Evolutionary conservation across 2,888 invertebrate species (phyloP).

Genomic region (Xylota sylvarum): DNA sequence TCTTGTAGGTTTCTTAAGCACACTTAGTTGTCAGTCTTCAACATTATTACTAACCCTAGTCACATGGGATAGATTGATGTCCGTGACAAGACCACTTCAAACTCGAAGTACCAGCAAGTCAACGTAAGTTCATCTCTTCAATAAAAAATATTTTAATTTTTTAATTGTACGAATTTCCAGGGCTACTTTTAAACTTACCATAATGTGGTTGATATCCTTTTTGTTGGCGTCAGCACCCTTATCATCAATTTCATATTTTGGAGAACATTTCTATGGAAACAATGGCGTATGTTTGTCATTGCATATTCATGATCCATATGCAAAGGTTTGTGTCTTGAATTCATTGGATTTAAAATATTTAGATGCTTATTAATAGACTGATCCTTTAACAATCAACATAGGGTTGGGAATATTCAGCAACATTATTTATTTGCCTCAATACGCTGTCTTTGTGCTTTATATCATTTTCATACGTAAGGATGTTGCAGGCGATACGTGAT

Average conservation of each 20-base stretch:
- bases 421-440: constrained; percentile 87
- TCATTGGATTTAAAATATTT: constrained; percentile 5
- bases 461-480: constrained; percentile 86
- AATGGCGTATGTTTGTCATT: constrained; percentile 87
- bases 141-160: background rate
- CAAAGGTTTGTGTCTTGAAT: constrained; percentile 83
- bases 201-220: constrained; percentile 86
- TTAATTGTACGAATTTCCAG: constrained; percentile 80
- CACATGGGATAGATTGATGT: constrained; percentile 87
- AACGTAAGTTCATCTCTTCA: constrained; percentile 77
- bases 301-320: constrained; percentile 87
- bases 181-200: constrained; percentile 85
- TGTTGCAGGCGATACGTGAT: constrained; percentile 87
- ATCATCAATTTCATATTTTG: constrained; percentile 86
- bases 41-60: constrained; percentile 87
- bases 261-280: constrained; percentile 86
- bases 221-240: constrained; percentile 86
- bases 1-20: constrained; percentile 86
- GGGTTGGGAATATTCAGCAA: constrained; percentile 88
- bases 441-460: constrained; percentile 86
- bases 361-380: background rate
- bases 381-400: constrained; percentile 78
- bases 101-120: constrained; percentile 81
- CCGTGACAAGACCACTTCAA: constrained; percentile 87
- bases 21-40: constrained; percentile 87